Evolutionary conservation across 2,797 vertebrate genomes (phyloP), one percentile per base, ranked within the genome.

Genomic region (Clamator glandarius): DNA sequence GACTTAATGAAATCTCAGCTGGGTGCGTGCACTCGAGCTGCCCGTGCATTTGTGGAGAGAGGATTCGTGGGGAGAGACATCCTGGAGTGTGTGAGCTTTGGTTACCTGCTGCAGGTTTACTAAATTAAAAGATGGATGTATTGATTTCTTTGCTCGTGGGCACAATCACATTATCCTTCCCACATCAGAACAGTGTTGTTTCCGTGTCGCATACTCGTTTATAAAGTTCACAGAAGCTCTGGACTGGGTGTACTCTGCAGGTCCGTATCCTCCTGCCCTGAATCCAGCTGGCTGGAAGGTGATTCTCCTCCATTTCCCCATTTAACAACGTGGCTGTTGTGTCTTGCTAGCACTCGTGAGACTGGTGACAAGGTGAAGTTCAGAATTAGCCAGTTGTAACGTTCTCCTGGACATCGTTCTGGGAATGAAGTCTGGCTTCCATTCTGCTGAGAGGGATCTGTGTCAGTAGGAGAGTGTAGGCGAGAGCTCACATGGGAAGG

Each of bases 91-190:
- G 58, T 16, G 51, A 25, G 31, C 82, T 79, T 72, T 44, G 50
- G 29, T 61, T 39, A 88, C 61, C 44, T 50, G 1, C 62, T 70
- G 26, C 89, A 70, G 54, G 39, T 88, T 86, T 80, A 28, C 26
- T 46, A 0, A 24, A 12, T 73, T 50, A 19, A 62, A 55, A 69
- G 41, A 4, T 0, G 0, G 7, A 50, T 70, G 1, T 50, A 35
- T 77, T 82, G 63, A 80, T 70, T 68, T 29, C 19, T 20, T 3
- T 39, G 75, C 50, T 92, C 20, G 72, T 41, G 18, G 87, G n/a
- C 44, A 76, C 25, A 31, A 41, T 55, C 29, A 36, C 57, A 17
- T 79, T 57, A 52, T 67, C 51, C 61, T 57, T 72, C n/a, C 36
- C 67, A 18, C 46, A 16, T 31, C 25, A 3, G n/a, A 74, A 33